These are phyloP conservation scores for Drosophila meridionalis DNA, from an alignment of 2,888 invertebrate genomes.

Conservation along the genomic window DNA sequence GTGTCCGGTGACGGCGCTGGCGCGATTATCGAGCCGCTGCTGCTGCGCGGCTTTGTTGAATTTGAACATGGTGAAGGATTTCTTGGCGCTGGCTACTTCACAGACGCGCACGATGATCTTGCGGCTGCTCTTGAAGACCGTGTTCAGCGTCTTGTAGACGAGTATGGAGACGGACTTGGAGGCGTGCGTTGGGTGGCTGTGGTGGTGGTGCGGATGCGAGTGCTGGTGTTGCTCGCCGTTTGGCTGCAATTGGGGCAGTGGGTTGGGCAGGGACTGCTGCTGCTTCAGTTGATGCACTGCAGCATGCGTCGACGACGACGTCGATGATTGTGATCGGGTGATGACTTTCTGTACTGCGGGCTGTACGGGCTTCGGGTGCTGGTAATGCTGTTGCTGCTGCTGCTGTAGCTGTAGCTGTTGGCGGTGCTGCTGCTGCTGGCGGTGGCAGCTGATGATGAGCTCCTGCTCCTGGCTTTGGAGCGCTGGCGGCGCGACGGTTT, in stretches of 20 bases:
- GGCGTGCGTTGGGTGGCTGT: slow-evolving; percentile 64
- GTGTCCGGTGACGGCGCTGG: slow-evolving; percentile 91
- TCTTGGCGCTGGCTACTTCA: slow-evolving; percentile 85
- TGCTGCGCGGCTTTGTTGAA: slow-evolving; percentile 85
- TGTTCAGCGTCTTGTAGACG: slow-evolving; percentile 85
- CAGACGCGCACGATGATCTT: slow-evolving; percentile 85
- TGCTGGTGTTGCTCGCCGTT: slow-evolving; percentile 40
- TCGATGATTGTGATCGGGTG: slow-evolving; percentile 83
- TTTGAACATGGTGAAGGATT: slow-evolving; percentile 89
- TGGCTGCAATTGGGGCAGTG: slow-evolving; percentile 65
- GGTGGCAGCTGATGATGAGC: slow-evolving; percentile 78
- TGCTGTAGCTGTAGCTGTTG: slow-evolving; percentile 51
- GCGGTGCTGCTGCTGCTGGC: slow-evolving; percentile 48
- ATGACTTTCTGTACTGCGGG: slow-evolving; percentile 73
- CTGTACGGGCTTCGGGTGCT: slow-evolving; percentile 17
- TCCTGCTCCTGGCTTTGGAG: slow-evolving; percentile 78
- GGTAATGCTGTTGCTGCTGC: slow-evolving; percentile 42
- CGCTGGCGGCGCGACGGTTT: slow-evolving; percentile 65
- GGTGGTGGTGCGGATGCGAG: slow-evolving; percentile 42
- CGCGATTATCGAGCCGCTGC: slow-evolving; percentile 86
- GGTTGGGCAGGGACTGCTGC: slow-evolving; percentile 81
- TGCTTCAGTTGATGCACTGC: slow-evolving; percentile 81
- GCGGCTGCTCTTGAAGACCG: slow-evolving; percentile 85
- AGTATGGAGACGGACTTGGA: slow-evolving; percentile 85
- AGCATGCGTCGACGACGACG: slow-evolving; percentile 72